Base-by-base conservation (phyloP, 2,888 invertebrate genomes). In the Nebria brevicollis region DNA sequence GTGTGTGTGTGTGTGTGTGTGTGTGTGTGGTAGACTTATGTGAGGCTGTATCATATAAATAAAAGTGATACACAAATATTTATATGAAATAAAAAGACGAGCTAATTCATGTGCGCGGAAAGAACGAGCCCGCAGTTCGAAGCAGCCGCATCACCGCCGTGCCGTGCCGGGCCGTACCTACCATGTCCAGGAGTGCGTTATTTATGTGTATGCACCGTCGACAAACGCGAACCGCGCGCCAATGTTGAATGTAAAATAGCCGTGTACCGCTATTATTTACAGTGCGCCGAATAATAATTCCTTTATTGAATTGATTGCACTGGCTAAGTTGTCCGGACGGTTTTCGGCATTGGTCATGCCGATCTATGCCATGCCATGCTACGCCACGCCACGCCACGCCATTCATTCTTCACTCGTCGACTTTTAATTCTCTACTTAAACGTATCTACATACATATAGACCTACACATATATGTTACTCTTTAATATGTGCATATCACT, bases 61-160 rank as follows among this genome's bases (percentile, higher is more conserved):
- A 88, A 87, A 87, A 85, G 85, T 86, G 86, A 87, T 88, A 87
- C 87, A 87, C 86, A 88, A 88, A 88, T 87, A 87, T 88, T 87
- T 86, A 81, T 85, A 34, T 26, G 84, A 87, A 87, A 87, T 85
- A 87, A 87, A 86, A 87, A 86, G 84, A 82, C 80, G 70, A 43
- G 25, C 68, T 77, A 81, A 80, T 77, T 72, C 75, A 72, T 81
- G 77, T 80, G 78, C 20, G 26, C 20, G 26, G 76, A 75, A 76
- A n/a, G 64, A 68, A 68, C 65, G 66, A 11, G 77, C 26, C 11
- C 34, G 34, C 34, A 15, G 42, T 25, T 66, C 41, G 43, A 34
- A 77, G 20, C 20, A 20, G 20, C 64, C 68, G 11, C 64, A 10
- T 64, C 54, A 54, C 54, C 54, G 11, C 54, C 54, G 54, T 8